Conservation (phyloP, 2,113 vertebrate genomes). For the Solea senegalensis region DNA sequence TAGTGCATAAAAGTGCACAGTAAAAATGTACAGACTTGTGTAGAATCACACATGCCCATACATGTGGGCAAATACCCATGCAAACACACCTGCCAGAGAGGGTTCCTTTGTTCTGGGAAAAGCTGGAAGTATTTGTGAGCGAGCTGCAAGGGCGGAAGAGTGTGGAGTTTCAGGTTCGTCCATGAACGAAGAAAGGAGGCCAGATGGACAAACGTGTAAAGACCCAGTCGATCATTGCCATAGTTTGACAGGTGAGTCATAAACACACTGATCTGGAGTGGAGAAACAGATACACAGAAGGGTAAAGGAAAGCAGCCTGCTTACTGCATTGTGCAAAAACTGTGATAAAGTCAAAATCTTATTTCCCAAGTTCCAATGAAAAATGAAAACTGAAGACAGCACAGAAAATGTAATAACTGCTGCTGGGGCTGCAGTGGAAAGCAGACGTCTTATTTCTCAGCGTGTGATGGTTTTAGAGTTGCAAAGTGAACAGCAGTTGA, state of each 20-base stretch:
- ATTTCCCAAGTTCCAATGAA: constrained; percentile 45
- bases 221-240: constrained; percentile 93
- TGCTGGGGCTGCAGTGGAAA: constrained; percentile 47
- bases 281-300: constrained; percentile 13
- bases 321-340: constrained; percentile 36
- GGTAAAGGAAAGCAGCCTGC: neutral
- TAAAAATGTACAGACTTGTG: neutral
- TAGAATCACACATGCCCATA: constrained; percentile 20
- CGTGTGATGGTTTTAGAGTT: constrained; percentile 29
- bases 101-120: constrained; percentile 93
- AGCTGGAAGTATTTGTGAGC: constrained; percentile 95
- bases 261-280: constrained; percentile 92
- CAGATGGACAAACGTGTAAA: constrained; percentile 95
- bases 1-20: neutral
- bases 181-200: constrained; percentile 92
- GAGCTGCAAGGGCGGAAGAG: constrained; percentile 89
- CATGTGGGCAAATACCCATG: constrained; percentile 9
- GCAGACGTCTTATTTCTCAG: constrained; percentile 55
- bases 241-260: constrained; percentile 99
- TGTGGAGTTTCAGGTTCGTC: constrained; percentile 93
- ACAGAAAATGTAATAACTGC: constrained; percentile 50
- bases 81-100: constrained; percentile 92
- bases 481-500: constrained; percentile 37
- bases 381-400: constrained; percentile 36
- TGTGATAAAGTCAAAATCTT: constrained; percentile 48